phyloP scores from a whole-genome alignment of 2,797 vertebrate species.

The Clarias fuscus region DNA sequence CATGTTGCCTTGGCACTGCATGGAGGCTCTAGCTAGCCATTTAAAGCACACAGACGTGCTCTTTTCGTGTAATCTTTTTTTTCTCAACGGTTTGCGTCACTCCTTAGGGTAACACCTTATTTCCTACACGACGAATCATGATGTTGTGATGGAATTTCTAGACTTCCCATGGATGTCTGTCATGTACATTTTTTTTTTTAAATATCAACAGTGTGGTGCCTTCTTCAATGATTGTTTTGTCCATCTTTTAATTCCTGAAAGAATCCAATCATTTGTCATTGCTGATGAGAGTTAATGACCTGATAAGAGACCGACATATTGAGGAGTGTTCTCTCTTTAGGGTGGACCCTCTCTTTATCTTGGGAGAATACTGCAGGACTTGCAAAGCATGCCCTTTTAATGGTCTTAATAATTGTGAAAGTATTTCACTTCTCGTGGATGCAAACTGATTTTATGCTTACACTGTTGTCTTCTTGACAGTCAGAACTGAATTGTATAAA shows the following conservation, averaged over 20 bases:
- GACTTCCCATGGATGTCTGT: constrained; percentile 49
- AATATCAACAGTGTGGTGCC: constrained; percentile 70
- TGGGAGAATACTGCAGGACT: constrained; percentile 8
- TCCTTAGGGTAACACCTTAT: constrained; percentile 8
- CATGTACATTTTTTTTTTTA: constrained; percentile 45
- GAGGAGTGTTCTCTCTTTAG: constrained; percentile 11
- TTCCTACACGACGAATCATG: constrained; percentile 1
- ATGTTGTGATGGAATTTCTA: constrained; percentile 29
- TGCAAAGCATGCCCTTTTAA: constrained; percentile 24
- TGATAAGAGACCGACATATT: constrained; percentile 17
- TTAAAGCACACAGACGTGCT: constrained; percentile 51
- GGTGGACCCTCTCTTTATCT: constrained; percentile 8
- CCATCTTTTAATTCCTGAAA: constrained; percentile 22
- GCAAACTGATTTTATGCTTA: constrained; percentile 24
- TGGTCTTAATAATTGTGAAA: constrained; percentile 29
- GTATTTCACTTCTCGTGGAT: constrained; percentile 1
- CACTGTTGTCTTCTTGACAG: constrained; percentile 24
- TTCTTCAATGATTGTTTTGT: constrained; percentile 63
- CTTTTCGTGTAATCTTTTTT: constrained; percentile 23
- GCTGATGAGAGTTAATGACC: background rate
- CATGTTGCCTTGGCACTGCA: constrained; percentile 60
- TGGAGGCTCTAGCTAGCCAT: constrained; percentile 52
- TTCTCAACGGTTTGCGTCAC: background rate
- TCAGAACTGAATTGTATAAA: constrained; percentile 27
- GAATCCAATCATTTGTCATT: constrained; percentile 14